Base-by-base conservation (phyloP, 2,888 invertebrate species). In the Drosophila eohydei region DNA sequence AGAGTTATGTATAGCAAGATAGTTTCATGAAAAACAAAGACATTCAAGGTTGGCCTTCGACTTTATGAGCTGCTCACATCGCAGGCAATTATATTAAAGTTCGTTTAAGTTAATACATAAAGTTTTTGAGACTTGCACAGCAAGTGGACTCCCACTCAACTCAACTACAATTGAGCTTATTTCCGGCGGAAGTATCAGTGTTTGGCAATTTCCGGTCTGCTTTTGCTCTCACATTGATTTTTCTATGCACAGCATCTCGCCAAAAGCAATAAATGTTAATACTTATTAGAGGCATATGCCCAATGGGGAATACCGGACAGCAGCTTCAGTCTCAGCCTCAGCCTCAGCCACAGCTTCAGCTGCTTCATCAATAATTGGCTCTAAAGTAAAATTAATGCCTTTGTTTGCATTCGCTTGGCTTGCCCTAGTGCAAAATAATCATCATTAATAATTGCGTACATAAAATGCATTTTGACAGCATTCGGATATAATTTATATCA, bases 161-260 rank as follows among this genome's bases (percentile, higher is more conserved):
- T 50, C 59, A 88, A 76, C 80, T 74, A 78, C 78, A 82, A 89
- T 88, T 88, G 70, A 88, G 85, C 85, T 74, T 75, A 90, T 90
- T 88, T 87, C 90, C 87, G 90, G 78, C 78, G 87, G 87, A 87
- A 77, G 90, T 78, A 82, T 87, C 90, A 88, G 87, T 74, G 76
- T 87, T 90, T 73, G 83, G 85, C 83, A 90, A 87, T 87, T 90
- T 87, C 87, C 87, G 87, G 90, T 65, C 59, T 67, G 67, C 62
- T 56, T 55, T 59, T 66, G 75, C 71, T 51, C 50, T 55, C 65
- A 68, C 68, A 62, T 64, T 44, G 43, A 56, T 74, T 74, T 78
- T 69, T 67, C 57, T 61, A 65, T 62, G 65, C 78, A 52, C 48
- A 55, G 68, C 74, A 75, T 79, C 72, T 67, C 57, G 57, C 54